phyloP scores from a whole-genome alignment of 2,113 vertebrate genomes.

The Aspiorhynchus laticeps region DNA sequence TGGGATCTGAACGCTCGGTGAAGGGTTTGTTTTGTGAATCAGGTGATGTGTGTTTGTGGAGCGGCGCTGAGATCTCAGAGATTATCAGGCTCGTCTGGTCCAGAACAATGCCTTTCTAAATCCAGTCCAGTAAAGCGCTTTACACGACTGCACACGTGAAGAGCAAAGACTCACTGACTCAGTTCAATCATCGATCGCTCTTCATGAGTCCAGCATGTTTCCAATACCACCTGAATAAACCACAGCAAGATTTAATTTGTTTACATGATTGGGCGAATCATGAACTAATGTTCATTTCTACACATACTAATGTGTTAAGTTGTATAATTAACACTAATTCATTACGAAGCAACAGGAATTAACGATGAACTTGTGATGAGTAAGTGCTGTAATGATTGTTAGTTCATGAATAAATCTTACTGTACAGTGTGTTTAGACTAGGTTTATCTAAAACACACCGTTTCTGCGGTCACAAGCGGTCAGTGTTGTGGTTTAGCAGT shows the following conservation, averaged over 20 bases:
- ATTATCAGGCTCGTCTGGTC: not conserved
- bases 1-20: not conserved
- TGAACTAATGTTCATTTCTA: not conserved
- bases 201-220: not conserved
- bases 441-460: no score
- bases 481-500: not conserved
- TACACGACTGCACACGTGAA: not conserved
- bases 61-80: not conserved
- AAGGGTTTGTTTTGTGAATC: not conserved
- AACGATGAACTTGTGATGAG: not conserved
- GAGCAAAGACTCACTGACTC: not conserved
- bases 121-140: slow-evolving; percentile 13
- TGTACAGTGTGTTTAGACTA: no score
- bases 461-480: not conserved
- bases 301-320: not conserved
- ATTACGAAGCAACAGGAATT: not conserved
- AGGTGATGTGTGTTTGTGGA: not conserved
- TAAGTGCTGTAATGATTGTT: no score
- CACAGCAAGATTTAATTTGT: no score
- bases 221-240: not conserved
- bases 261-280: no score
- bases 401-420: no score
- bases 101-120: not conserved
- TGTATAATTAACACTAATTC: not conserved
- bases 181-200: not conserved